These are phyloP conservation scores for Caenorhabditis elegans DNA, from an alignment of 1,140 invertebrate species.

Conservation along the genomic window WBcel235 BX284605.5:11193001-11193500, in stretches of 20 bases:
- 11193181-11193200: slow-evolving; percentile 54
- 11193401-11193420: too few species aligned
- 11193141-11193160: slow-evolving; percentile 58
- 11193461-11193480: background rate
- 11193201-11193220: slow-evolving; percentile 31
- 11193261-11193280: slow-evolving; percentile 53
- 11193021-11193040: slow-evolving; percentile 51
- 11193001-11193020: slow-evolving; percentile 36
- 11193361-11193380: too few species aligned
- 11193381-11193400: too few species aligned
- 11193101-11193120: background rate
- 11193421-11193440: background rate
- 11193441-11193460: background rate
- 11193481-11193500: background rate
- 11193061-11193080: slow-evolving; percentile 56
- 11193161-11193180: slow-evolving; percentile 56
- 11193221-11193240: background rate
- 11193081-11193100: background rate
- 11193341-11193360: too few species aligned
- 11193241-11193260: slow-evolving; percentile 37
- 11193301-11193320: slow-evolving; percentile 14
- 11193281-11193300: slow-evolving; percentile 26
- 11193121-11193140: slow-evolving; percentile 49
- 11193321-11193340: background rate
- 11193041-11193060: slow-evolving; percentile 58